A percentile compares a stretch with the other conserved stretches of the same genome.
Conservation (phyloP, 2,888 invertebrate species). For the Gibbula magus region DNA sequence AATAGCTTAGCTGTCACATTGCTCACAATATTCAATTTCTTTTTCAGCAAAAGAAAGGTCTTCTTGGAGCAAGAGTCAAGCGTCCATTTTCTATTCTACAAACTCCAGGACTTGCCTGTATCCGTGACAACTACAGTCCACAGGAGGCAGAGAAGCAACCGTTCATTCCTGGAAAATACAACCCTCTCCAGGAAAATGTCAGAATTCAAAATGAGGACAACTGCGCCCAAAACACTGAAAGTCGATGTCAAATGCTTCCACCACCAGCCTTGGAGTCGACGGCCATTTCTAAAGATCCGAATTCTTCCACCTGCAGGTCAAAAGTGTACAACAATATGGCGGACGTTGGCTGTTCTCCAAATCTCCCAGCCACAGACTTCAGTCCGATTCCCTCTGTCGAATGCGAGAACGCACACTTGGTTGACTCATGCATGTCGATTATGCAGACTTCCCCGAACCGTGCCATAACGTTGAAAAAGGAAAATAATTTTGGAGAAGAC, state of each 20-base stretch:
- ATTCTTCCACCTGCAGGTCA: neutral
- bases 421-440: constrained; percentile 39
- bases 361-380: neutral
- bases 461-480: neutral
- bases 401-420: constrained; percentile 35
- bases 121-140: constrained; percentile 61
- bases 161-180: constrained; percentile 3
- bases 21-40: neutral
- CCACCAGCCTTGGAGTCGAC: constrained; percentile 44
- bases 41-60: constrained; percentile 52
- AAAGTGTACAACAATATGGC: constrained; percentile 8
- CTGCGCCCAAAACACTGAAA: neutral
- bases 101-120: constrained; percentile 60
- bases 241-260: neutral
- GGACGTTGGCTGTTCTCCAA: constrained; percentile 14
- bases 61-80: constrained; percentile 52
- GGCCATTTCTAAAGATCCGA: constrained; percentile 23
- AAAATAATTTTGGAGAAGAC: neutral
- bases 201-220: neutral
- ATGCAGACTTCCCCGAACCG: constrained; percentile 10
- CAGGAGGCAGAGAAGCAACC: constrained; percentile 40
- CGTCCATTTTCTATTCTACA: constrained; percentile 62
- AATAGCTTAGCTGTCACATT: neutral
- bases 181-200: neutral
- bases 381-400: constrained; percentile 42